These are phyloP conservation scores for Willisornis vidua DNA, from an alignment of 2,113 vertebrate species.

Conservation along the genomic window DNA sequence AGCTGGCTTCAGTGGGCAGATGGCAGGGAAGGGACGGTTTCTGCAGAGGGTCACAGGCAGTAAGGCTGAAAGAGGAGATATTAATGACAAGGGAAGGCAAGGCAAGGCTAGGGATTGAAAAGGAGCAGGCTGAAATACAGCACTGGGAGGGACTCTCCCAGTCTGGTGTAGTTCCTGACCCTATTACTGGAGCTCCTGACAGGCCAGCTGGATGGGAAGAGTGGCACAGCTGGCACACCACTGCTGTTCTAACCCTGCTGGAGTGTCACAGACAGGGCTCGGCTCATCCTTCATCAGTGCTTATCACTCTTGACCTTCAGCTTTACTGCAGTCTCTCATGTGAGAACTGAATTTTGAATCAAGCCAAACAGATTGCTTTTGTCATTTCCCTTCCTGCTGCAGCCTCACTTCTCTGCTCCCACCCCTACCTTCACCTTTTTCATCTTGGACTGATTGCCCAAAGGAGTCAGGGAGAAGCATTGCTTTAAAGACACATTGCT, in stretches of 20 bases:
- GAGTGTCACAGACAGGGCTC: accelerated
- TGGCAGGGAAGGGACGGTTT: neutral
- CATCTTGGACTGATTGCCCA: neutral
- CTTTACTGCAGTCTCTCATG: neutral
- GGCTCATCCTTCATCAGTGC: neutral
- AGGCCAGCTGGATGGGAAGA: neutral
- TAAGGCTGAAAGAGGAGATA: neutral
- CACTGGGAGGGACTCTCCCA: neutral
- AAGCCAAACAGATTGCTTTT: neutral
- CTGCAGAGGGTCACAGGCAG: neutral
- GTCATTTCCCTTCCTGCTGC: neutral
- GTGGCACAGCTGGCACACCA: neutral
- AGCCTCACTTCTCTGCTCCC: neutral
- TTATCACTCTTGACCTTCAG: neutral
- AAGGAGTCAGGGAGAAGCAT: neutral
- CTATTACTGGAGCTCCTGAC: neutral
- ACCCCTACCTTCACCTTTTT: neutral
- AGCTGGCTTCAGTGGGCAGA: neutral
- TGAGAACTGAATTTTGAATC: neutral
- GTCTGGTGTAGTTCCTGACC: neutral
- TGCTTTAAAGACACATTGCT: neutral
- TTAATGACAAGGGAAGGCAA: neutral
- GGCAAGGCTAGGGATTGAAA: no score
- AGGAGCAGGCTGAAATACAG: neutral
- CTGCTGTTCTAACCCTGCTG: neutral